These are phyloP conservation scores for Drosophila triauraria DNA, from an alignment of 1,140 invertebrate species.

Conservation along the genomic window DNA sequence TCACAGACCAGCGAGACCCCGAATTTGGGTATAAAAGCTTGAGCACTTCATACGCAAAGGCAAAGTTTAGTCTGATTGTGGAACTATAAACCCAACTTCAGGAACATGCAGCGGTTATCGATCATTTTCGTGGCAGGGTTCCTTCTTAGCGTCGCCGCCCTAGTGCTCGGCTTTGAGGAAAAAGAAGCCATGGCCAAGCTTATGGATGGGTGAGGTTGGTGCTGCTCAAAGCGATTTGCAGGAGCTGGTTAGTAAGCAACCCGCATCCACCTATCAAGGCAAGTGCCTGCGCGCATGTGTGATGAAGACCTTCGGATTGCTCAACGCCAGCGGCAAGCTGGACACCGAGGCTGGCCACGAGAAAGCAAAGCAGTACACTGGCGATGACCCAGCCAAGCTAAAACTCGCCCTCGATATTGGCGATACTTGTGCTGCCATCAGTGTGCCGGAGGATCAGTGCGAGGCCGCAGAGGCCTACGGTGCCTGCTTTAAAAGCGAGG, in stretches of 20 bases:
- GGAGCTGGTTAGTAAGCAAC: constrained; percentile 44
- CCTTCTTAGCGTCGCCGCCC: constrained; percentile 32
- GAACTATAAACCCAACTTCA: constrained; percentile 15
- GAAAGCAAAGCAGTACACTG: constrained; percentile 66
- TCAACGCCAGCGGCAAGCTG: constrained; percentile 56
- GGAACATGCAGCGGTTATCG: constrained; percentile 47
- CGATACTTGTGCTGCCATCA: constrained; percentile 53
- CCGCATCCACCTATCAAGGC: constrained; percentile 45
- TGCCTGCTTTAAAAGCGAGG: constrained; percentile 55
- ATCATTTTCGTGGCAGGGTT: constrained; percentile 21
- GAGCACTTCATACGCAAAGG: background rate
- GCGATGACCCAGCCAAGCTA: constrained; percentile 65
- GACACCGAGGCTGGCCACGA: constrained; percentile 41
- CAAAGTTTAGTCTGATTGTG: constrained; percentile 34
- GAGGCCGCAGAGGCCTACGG: constrained; percentile 61
- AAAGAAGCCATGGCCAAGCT: constrained; percentile 61
- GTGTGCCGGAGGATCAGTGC: constrained; percentile 66
- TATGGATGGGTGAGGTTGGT: constrained; percentile 49
- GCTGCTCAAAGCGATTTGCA: constrained; percentile 56
- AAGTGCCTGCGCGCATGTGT: constrained; percentile 71
- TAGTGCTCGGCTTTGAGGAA: constrained; percentile 55
- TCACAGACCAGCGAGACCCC: constrained; percentile 62
- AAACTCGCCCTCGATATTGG: constrained; percentile 61
- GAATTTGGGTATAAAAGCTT: constrained; percentile 26
- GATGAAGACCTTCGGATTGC: constrained; percentile 60